phyloP scores from a whole-genome alignment of 2,888 invertebrate genomes.

The Pollenia angustigena region DNA sequence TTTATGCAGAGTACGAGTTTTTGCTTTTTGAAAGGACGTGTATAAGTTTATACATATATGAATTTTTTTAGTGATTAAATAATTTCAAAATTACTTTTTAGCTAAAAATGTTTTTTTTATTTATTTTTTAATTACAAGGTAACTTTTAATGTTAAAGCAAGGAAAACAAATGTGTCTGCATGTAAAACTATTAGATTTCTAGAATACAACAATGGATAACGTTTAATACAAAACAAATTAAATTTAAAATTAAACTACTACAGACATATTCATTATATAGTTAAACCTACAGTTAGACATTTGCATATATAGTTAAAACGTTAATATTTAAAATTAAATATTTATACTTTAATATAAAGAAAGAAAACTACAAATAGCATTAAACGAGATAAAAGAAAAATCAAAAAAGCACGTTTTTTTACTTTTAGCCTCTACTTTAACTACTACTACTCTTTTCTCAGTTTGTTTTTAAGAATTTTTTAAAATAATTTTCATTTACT shows the following conservation, averaged over 20 bases:
- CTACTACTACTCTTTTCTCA: slow-evolving; percentile 61
- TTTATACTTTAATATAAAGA: slow-evolving; percentile 71
- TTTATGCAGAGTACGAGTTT: slow-evolving; percentile 32
- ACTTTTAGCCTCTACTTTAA: slow-evolving; percentile 71
- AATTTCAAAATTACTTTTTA: slow-evolving; percentile 72
- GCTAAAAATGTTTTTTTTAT: slow-evolving; percentile 70
- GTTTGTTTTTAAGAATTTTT: slow-evolving; percentile 65
- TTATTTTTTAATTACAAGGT: slow-evolving; percentile 68
- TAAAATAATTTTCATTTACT: slow-evolving; percentile 56
- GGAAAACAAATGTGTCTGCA: slow-evolving; percentile 72
- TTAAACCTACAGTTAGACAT: slow-evolving; percentile 73
- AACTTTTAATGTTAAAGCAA: slow-evolving; percentile 72
- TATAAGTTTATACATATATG: slow-evolving; percentile 70
- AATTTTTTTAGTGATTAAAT: slow-evolving; percentile 70
- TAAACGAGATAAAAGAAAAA: slow-evolving; percentile 69
- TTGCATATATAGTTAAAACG: slow-evolving; percentile 74
- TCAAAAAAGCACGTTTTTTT: slow-evolving; percentile 70
- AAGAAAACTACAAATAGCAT: slow-evolving; percentile 72
- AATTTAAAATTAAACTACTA: slow-evolving; percentile 75
- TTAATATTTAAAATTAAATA: slow-evolving; percentile 73
- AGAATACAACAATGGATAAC: slow-evolving; percentile 71
- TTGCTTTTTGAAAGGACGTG: slow-evolving; percentile 60
- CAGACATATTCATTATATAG: slow-evolving; percentile 74
- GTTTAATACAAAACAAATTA: slow-evolving; percentile 66
- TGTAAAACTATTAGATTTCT: slow-evolving; percentile 73